Evolutionary conservation across 2,113 vertebrate species (phyloP), one percentile per base, ranked within the genome.

Genomic region (Chitala chitala): DNA sequence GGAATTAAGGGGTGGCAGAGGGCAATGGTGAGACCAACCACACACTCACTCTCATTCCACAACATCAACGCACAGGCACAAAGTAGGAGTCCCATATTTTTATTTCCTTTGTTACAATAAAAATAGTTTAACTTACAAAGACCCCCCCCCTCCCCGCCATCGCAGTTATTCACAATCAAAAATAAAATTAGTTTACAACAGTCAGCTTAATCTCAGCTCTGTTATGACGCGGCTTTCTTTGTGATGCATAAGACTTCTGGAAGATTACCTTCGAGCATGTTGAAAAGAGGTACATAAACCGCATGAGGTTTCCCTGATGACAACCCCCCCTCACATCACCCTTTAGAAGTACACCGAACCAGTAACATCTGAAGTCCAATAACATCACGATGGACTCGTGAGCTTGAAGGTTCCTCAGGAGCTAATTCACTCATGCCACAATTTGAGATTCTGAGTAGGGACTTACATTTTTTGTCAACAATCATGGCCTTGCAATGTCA

Each of bases 81-180:
- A 71, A 51, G 42, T 61, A 59, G 65, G 54, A 82, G 82, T 83
- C 74, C 76, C 75, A 81, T 86, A 84, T 80, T 82, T 80, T 81
- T 64, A 84, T 87, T 85, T 80, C 77, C 83, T 82, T 82, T 81
- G 84, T 84, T 85, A 90, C 86, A 89, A 90, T 90, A 91, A 89
- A 91, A 90, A 91, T 90, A 89, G 85, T 89, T 89, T 87, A 85
- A 87, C 87, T 87, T 87, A 88, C 86, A 87, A 90, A 86, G 85
- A 87, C 87, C 88, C 89, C 68, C 82, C 86, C 86, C 87, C 75
- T 86, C 78, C 85, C 40, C 58, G 13, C 80, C 70, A 78, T 85
- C 88, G 86, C 53, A 68, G 72, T 76, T 88, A 90, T 89, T 82
- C 87, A 90, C 87, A 91, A 82, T 81, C 82, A 79, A 86, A 82